These are phyloP conservation scores for Choristoneura fumiferana DNA, from an alignment of 1,140 invertebrate species.

Conservation along the genomic window DNA sequence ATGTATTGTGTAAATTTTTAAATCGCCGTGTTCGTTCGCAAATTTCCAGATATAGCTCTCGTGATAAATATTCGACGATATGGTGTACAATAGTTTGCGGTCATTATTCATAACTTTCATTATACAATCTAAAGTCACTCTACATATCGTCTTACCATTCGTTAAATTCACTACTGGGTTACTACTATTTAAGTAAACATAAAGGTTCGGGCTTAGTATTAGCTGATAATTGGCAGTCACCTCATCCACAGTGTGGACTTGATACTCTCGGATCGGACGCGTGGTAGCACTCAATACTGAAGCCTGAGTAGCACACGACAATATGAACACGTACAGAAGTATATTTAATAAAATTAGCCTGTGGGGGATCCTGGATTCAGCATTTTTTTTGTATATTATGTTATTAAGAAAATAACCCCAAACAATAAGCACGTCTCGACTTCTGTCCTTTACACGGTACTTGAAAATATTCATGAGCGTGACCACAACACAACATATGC, in stretches of 20 bases:
- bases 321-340: constrained; percentile 26
- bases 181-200: background rate
- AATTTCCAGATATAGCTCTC: constrained; percentile 4
- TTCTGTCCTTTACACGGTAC: constrained; percentile 6
- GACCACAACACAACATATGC: background rate
- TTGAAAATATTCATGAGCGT: constrained; percentile 20
- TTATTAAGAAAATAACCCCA: constrained; percentile 33
- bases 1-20: constrained; percentile 2
- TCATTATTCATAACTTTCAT: constrained; percentile 6
- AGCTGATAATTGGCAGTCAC: constrained; percentile 10
- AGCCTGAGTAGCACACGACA: constrained; percentile 25
- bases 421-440: constrained; percentile 27
- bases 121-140: constrained; percentile 8
- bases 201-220: constrained; percentile 8
- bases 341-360: constrained; percentile 22
- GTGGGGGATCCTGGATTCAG: constrained; percentile 6
- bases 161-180: background rate
- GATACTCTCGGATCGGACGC: constrained; percentile 17
- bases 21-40: constrained; percentile 15
- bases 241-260: constrained; percentile 21
- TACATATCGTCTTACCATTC: background rate
- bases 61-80: constrained; percentile 7
- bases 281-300: constrained; percentile 25
- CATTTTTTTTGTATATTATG: constrained; percentile 3
- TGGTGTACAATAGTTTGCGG: background rate